Conservation (phyloP, 2,797 vertebrate genomes). For the Lateolabrax maculatus region DNA sequence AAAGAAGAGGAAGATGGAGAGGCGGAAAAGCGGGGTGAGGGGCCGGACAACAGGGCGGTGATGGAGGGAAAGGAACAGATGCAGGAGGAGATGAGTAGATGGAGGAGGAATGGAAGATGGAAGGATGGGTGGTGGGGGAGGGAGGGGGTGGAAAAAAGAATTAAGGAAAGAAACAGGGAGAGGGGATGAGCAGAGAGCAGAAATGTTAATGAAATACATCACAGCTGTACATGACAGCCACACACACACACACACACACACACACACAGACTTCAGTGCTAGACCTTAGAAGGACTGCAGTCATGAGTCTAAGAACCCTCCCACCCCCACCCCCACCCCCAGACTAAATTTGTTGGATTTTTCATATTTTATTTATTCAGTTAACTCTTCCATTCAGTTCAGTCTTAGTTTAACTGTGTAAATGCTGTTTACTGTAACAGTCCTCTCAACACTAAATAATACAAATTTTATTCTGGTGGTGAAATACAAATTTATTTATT, state of each 20-base stretch:
- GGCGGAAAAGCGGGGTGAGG: background rate
- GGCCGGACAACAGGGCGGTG: background rate
- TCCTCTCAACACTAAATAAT: background rate
- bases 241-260: conserved; percentile 4
- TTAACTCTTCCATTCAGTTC: background rate
- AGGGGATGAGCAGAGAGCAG: background rate
- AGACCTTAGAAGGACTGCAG: background rate
- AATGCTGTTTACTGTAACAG: background rate
- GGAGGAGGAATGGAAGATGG: background rate
- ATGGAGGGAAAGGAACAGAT: conserved; percentile 18
- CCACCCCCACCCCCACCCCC: too few relatives aligned
- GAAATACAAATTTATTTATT: background rate
- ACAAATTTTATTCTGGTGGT: background rate
- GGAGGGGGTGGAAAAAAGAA: background rate
- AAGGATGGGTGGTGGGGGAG: background rate
- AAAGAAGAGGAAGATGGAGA: conserved; percentile 42
- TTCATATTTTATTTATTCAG: background rate
- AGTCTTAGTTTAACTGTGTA: background rate
- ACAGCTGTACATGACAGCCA: conserved; percentile 18
- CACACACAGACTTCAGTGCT: background rate
- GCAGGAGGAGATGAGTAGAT: conserved; percentile 5
- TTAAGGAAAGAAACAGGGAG: background rate
- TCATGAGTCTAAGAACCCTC: background rate
- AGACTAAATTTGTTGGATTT: too few relatives aligned
- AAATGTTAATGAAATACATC: conserved; percentile 17